Conservation (phyloP, 1,140 invertebrate species). For the Ostrea edulis region DNA sequence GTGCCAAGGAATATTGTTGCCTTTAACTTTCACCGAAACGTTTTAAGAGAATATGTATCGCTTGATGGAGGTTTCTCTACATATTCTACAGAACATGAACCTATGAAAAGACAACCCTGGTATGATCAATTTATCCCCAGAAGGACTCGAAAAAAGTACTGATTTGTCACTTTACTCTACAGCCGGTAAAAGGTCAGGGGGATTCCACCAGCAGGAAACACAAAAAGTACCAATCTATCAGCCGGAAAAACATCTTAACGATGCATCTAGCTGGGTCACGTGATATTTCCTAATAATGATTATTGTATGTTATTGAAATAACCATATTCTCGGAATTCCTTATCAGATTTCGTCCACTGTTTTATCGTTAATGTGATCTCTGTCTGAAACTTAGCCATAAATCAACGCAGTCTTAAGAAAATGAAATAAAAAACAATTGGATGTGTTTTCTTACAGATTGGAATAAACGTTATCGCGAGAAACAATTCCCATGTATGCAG, state of each 20-base stretch:
- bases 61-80: no score
- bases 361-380: slow-evolving; percentile 32
- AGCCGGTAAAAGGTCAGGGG: background rate
- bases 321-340: slow-evolving; percentile 21
- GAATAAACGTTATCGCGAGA: slow-evolving; percentile 15
- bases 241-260: background rate
- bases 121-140: no score
- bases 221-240: background rate
- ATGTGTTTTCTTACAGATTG: slow-evolving; percentile 31
- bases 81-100: no score
- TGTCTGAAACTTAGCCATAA: slow-evolving; percentile 32
- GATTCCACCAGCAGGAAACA: background rate
- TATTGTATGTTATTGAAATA: slow-evolving; percentile 28
- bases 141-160: background rate
- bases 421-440: slow-evolving; percentile 25
- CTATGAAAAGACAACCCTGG: no score
- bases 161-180: background rate
- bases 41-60: no score
- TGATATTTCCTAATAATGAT: slow-evolving; percentile 23
- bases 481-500: background rate
- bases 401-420: slow-evolving; percentile 33
- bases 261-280: background rate
- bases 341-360: slow-evolving; percentile 25
- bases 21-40: no score
- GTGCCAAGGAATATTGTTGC: no score